Base-by-base conservation (phyloP, 1,140 invertebrate species). In the Drosophila yakuba region DNA sequence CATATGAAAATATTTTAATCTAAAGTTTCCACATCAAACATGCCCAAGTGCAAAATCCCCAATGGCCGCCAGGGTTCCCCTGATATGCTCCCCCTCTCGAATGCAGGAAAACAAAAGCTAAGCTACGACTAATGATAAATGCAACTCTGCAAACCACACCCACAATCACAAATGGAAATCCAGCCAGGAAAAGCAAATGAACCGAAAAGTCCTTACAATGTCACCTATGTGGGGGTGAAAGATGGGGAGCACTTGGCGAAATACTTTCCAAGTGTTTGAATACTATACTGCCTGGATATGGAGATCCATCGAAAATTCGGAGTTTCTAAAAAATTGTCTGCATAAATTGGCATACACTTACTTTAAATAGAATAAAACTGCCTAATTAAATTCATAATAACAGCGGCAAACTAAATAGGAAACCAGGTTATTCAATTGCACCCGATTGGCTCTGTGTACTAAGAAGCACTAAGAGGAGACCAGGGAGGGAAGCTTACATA, bases 11-110 rank as follows among this genome's bases (percentile, higher is more conserved):
- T 89, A 90, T 88, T 88, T 88, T 89, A 88, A 88, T 89, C 84
- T 89, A 89, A 89, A 89, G 80, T 89, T 89, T 89, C 80, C 66
- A 89, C 85, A 89, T 89, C 74, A 89, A 84, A 89, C 80, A 89
- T 78, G 74, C 63, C 60, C 74, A 85, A 85, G 63, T 77, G 81
- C 78, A 84, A 85, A 81, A 71, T 71, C 84, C 81, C 81, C 60
- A 63, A 59, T 67, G 59, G 52, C 50, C 52, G 17, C 11, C 10
- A 23, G 67, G 67, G 48, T 10, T 25, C 20, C 15, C 20, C 15
- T 8, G 32, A 32, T 32, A 32, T 32, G 7, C 17, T 38, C 38
- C 12, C 64, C 32, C 43, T 44, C 41, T 15, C 45, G 64, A 73
- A 55, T 77, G 58, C 73, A 66, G 64, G 48, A 72, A 81, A 78